phyloP scores from a whole-genome alignment of 1,140 invertebrate genomes.

The Penaeus chinensis region DNA sequence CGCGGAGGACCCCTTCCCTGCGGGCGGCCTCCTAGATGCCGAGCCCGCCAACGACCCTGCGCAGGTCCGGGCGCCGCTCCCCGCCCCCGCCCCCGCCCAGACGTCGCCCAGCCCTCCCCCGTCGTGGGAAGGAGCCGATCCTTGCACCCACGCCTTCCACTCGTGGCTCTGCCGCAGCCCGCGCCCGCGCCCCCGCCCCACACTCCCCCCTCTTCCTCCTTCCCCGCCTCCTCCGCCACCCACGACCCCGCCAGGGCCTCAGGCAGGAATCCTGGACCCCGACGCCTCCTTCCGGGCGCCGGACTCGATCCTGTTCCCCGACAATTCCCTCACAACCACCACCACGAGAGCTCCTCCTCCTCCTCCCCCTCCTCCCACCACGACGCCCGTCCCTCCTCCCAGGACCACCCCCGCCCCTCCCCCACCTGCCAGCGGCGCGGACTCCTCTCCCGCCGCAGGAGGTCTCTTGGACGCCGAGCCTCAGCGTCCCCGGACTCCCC shows the following conservation, averaged over 20 bases:
- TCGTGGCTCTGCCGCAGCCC: constrained; percentile 26
- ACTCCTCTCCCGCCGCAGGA: not conserved
- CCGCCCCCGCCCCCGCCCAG: not conserved
- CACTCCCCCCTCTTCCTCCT: not conserved
- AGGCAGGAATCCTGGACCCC: not conserved
- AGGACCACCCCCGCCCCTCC: not conserved
- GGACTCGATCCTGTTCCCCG: constrained; percentile 13
- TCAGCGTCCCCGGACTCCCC: not conserved
- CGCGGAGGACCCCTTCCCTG: not conserved
- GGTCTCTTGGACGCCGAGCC: not conserved
- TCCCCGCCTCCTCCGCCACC: constrained; percentile 6
- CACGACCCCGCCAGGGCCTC: not conserved
- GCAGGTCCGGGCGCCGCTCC: not conserved
- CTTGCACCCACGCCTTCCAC: constrained; percentile 43
- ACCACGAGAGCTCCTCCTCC: not conserved
- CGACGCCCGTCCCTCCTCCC: not conserved
- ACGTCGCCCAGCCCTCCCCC: not conserved
- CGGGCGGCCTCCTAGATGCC: not conserved
- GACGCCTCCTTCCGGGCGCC: constrained; percentile 31
- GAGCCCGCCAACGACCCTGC: constrained; percentile 1
- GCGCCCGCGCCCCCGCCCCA: not conserved
- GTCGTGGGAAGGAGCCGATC: constrained; percentile 32
- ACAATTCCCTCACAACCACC: constrained; percentile 15
- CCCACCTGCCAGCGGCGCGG: not conserved
- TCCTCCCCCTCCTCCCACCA: not conserved